phyloP scores from a whole-genome alignment of 2,113 vertebrate genomes.

The Hippocampus abdominalis region DNA sequence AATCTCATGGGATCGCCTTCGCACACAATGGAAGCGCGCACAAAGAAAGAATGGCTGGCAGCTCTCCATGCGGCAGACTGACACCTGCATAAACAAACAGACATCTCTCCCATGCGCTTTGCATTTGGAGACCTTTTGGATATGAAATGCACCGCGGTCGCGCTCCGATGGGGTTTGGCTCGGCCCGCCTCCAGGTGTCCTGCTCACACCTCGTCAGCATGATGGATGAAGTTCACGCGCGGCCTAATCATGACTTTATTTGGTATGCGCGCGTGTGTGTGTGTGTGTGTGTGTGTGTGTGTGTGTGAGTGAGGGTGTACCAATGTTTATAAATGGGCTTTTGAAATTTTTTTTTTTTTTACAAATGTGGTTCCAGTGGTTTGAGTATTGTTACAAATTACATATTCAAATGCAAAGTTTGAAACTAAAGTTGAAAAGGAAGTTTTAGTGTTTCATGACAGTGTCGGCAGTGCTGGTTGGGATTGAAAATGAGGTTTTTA shows the following conservation, averaged over 20 bases:
- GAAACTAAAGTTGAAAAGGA: no score
- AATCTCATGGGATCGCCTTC: constrained; percentile 41
- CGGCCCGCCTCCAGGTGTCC: constrained; percentile 39
- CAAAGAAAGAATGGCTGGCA: constrained; percentile 41
- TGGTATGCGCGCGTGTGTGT: constrained; percentile 50
- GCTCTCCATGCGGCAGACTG: constrained; percentile 42
- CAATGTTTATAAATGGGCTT: background rate
- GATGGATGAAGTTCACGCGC: constrained; percentile 57
- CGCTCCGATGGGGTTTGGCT: constrained; percentile 29
- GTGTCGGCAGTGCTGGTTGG: background rate
- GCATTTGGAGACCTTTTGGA: constrained; percentile 29
- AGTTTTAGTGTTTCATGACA: background rate
- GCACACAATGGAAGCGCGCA: constrained; percentile 49
- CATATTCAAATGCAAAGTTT: no score
- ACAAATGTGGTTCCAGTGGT: background rate
- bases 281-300: constrained; percentile 19
- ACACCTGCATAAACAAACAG: constrained; percentile 44
- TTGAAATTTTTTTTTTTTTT: background rate
- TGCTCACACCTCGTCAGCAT: constrained; percentile 36
- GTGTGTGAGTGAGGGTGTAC: background rate
- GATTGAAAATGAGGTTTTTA: background rate
- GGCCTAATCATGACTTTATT: constrained; percentile 45
- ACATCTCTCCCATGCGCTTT: constrained; percentile 25
- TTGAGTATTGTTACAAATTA: background rate
- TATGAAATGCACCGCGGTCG: constrained; percentile 28